These are phyloP conservation scores for Syrista parreyssii DNA, from an alignment of 2,888 invertebrate genomes.

Conservation along the genomic window DNA sequence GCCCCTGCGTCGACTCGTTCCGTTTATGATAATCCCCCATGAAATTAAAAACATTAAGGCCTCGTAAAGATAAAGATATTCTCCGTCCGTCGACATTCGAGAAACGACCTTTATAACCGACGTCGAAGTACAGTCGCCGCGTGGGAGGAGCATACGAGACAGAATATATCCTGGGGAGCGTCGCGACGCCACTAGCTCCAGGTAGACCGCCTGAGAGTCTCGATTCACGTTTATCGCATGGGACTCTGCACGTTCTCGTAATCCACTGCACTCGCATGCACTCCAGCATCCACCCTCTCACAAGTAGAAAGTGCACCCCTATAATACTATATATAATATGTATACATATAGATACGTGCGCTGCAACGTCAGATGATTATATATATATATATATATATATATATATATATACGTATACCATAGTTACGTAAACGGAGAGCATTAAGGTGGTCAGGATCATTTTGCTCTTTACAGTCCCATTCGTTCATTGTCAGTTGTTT, in stretches of 20 bases:
- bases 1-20: conserved; percentile 26
- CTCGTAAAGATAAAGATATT: conserved; percentile 58
- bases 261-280: background rate
- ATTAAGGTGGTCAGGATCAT: background rate
- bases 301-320: background rate
- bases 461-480: background rate
- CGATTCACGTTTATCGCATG: background rate
- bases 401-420: background rate
- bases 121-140: conserved; percentile 30
- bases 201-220: background rate
- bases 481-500: background rate
- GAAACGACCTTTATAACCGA: conserved; percentile 35
- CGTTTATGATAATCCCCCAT: conserved; percentile 53
- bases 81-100: conserved; percentile 17
- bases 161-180: background rate
- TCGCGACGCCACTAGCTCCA: background rate
- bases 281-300: background rate
- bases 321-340: no score
- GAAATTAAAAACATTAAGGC: conserved; percentile 57
- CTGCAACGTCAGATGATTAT: background rate
- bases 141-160: background rate
- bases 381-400: background rate
- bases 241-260: background rate
- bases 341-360: background rate
- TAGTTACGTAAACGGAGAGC: background rate